Conservation (phyloP, 2,888 invertebrate genomes). For the Acleris laterana region DNA sequence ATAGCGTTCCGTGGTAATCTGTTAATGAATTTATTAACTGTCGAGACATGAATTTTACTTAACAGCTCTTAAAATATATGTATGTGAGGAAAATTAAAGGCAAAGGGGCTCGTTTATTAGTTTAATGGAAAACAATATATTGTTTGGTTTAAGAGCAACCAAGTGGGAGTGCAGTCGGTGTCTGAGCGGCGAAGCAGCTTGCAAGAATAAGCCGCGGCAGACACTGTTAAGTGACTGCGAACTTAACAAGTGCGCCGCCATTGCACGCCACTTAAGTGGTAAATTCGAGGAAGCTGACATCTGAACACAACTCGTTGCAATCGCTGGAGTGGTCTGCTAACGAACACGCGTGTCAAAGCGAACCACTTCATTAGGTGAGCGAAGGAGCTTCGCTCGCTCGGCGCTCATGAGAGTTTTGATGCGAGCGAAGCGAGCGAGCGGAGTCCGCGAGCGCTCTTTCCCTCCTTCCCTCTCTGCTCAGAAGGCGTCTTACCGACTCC, state of each 20-base stretch:
- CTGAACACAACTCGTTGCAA: conserved; percentile 74
- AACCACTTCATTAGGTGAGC: conserved; percentile 84
- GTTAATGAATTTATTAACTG: too few relatives aligned
- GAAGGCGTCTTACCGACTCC: conserved; percentile 77
- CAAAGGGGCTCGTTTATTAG: too few relatives aligned
- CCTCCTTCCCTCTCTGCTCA: conserved; percentile 54
- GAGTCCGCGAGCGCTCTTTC: conserved; percentile 48
- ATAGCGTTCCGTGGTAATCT: too few relatives aligned
- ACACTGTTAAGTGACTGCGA: conserved; percentile 59
- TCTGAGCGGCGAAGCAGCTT: too few relatives aligned
- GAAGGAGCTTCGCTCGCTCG: conserved; percentile 55
- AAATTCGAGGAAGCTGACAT: conserved; percentile 80
- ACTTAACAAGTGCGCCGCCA: conserved; percentile 70
- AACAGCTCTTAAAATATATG: too few relatives aligned
- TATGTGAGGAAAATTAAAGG: too few relatives aligned
- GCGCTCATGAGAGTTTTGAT: conserved; percentile 23
- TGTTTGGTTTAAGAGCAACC: too few relatives aligned
- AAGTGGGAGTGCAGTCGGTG: too few relatives aligned
- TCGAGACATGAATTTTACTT: too few relatives aligned
- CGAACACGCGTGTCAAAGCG: conserved; percentile 84
- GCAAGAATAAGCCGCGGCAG: conserved; percentile 26
- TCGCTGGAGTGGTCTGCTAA: conserved; percentile 80
- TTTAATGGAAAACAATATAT: too few relatives aligned
- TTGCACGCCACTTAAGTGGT: conserved; percentile 79
- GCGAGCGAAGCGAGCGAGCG: conserved; percentile 42